A percentile compares a stretch with the other conserved stretches of the same genome.
Conservation (phyloP, 2,797 vertebrate species). For the Trachurus trachurus region DNA sequence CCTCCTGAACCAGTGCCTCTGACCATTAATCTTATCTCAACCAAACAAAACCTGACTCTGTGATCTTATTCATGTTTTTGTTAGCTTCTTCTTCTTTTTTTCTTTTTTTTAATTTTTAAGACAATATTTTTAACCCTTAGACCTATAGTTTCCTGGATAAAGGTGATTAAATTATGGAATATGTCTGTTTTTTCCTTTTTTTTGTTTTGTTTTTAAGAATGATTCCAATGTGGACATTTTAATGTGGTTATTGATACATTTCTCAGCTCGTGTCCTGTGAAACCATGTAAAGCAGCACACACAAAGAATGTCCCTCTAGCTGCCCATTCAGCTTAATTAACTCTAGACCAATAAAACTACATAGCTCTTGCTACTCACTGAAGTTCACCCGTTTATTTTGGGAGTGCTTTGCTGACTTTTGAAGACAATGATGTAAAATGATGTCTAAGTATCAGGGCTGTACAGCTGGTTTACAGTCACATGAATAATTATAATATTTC, state of each 20-base stretch:
- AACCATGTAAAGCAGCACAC: conserved; percentile 68
- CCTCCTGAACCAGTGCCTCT: conserved; percentile 82
- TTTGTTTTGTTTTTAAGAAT: conserved; percentile 42
- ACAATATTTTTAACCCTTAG: conserved; percentile 74
- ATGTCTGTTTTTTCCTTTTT: conserved; percentile 11
- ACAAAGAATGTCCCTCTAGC: conserved; percentile 71
- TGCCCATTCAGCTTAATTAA: conserved; percentile 75
- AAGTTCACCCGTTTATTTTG: conserved; percentile 41
- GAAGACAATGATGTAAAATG: neutral
- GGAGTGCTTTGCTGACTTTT: conserved; percentile 12
- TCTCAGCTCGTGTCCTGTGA: conserved; percentile 65
- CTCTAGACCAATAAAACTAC: conserved; percentile 83
- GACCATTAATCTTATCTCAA: conserved; percentile 63
- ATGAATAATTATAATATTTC: neutral
- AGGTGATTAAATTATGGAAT: conserved; percentile 71
- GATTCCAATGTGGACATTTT: conserved; percentile 69
- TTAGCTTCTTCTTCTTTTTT: conserved; percentile 29
- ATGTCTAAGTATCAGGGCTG: neutral
- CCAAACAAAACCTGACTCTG: conserved; percentile 70
- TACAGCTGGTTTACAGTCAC: neutral
- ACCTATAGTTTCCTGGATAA: conserved; percentile 54
- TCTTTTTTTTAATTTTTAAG: conserved; percentile 57
- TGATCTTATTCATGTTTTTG: conserved; percentile 49
- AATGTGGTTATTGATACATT: conserved; percentile 56
- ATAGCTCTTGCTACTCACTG: conserved; percentile 72